Base-by-base conservation (phyloP, 2,888 invertebrate genomes). In the Thalpophila matura region DNA sequence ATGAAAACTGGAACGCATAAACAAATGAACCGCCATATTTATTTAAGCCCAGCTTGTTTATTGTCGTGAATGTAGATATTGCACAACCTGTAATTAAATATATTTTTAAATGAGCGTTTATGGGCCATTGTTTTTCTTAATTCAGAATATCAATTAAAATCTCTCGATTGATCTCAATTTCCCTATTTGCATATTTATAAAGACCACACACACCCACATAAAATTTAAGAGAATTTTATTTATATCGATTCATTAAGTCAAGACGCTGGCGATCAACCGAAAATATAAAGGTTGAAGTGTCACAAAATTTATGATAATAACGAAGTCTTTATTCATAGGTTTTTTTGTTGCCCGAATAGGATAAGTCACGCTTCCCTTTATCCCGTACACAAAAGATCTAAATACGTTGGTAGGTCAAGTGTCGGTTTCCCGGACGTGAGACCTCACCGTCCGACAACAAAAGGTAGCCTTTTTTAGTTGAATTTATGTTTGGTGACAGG, bases 361-460 rank as follows among this genome's bases (percentile, higher is more conserved):
- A 90, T 91, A 89, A 89, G 92, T 92, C 93, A 93, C 91, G 92
- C 86, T 88, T 88, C 87, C 87, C 84, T 90, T 91, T 92, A 89
- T 91, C 79, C 86, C 73, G 71, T 65, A 82, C 72, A 94, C 94
- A 94, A 94, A 93, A 90, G 93, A 87, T 89, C 91, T 91, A 91
- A 91, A 93, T 89, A 89, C 87, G 89, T 85, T 81, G 90, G 86
- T 89, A 90, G 94, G 94, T 95, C 94, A 94, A 94, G 94, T 91
- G 93, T 88, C 85, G 86, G 90, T 87, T 87, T 93, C 93, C 94
- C 93, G 94, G 94, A 93, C 92, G 91, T 86, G 85, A 82, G 86
- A 83, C 81, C 87, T 86, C 81, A 82, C 77, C 79, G 83, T 83
- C 78, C 80, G 74, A 74, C 68, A 87, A 93, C 92, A 94, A 94